Conservation (phyloP, 2,113 vertebrate genomes). For the Crotophaga sulcirostris region DNA sequence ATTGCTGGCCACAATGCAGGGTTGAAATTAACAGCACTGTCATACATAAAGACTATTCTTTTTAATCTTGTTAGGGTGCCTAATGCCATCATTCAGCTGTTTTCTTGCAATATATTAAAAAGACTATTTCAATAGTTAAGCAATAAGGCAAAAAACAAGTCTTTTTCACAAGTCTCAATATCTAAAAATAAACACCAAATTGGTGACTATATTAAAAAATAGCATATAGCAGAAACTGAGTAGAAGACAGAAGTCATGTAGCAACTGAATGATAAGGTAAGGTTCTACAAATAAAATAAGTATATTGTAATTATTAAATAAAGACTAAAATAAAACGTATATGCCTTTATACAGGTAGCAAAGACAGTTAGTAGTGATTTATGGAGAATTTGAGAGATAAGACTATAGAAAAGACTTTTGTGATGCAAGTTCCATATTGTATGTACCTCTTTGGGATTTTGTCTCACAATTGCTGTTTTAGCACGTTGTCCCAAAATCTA, state of each 20-base stretch:
- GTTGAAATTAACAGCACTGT: background rate
- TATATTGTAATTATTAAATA: background rate
- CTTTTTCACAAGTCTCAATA: background rate
- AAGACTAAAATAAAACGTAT: background rate
- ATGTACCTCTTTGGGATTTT: background rate
- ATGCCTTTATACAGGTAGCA: background rate
- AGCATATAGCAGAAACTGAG: background rate
- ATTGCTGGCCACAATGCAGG: background rate
- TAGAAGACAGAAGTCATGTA: background rate
- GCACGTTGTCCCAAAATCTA: background rate
- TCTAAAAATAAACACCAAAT: background rate
- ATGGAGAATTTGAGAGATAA: background rate
- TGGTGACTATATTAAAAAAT: background rate
- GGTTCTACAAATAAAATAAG: background rate
- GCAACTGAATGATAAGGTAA: background rate
- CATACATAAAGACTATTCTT: background rate
- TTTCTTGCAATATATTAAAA: constrained; percentile 17
- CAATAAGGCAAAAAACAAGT: background rate
- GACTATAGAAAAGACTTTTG: background rate
- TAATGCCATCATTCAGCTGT: background rate
- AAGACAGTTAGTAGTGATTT: background rate
- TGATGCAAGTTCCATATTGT: background rate
- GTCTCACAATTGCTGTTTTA: background rate
- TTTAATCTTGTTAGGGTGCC: background rate
- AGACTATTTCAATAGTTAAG: background rate